phyloP scores from a whole-genome alignment of 2,797 vertebrate genomes.

The Vultur gryphus region DNA sequence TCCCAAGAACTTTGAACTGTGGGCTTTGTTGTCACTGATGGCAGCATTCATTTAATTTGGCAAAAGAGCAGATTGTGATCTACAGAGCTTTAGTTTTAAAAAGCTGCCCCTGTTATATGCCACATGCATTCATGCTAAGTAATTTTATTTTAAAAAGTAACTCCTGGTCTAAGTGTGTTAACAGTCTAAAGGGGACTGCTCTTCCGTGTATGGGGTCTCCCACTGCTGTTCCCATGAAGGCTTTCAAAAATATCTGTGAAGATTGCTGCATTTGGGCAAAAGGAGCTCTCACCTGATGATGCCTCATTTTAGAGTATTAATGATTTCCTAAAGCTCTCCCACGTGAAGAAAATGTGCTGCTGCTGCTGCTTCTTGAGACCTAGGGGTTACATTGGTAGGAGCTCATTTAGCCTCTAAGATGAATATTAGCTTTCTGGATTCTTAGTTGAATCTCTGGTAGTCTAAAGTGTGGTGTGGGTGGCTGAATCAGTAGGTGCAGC shows the following conservation, averaged over 20 bases:
- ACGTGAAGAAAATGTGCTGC: neutral
- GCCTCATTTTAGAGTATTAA: neutral
- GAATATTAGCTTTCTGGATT: constrained; percentile 1
- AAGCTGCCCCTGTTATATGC: neutral
- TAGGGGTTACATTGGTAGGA: neutral
- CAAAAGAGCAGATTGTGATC: neutral
- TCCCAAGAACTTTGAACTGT: neutral
- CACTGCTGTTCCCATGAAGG: neutral
- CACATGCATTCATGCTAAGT: neutral
- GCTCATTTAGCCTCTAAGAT: neutral
- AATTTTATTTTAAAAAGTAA: neutral
- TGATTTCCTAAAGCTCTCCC: neutral
- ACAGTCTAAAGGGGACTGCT: neutral
- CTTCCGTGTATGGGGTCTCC: neutral
- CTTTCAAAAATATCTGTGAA: neutral
- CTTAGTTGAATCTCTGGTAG: constrained; percentile 4
- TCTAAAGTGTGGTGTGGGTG: constrained; percentile 10
- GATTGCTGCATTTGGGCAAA: neutral
- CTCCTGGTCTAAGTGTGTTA: neutral
- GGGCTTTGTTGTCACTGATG: neutral
- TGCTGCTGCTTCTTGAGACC: neutral
- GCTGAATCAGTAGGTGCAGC: constrained; percentile 45
- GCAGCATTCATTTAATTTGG: neutral
- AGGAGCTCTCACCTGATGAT: neutral
- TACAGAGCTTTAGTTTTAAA: neutral